Percentiles rank a stretch among this genome's conserved stretches.
Conservation (phyloP, 1,140 invertebrate genomes). For the Drosophila ercepeae region DNA sequence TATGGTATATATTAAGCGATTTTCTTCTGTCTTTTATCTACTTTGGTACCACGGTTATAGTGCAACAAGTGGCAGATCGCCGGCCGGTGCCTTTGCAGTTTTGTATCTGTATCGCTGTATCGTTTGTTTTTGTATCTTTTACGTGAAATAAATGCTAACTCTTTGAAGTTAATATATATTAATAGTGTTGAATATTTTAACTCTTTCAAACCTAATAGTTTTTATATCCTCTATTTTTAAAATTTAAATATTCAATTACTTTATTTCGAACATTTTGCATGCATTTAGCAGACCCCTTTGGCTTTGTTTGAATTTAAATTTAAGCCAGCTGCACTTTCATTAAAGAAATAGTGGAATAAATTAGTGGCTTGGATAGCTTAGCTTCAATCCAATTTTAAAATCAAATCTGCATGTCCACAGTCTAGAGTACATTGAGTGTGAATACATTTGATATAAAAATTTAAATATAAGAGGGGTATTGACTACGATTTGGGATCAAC, state of each 20-base stretch:
- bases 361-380: too few relatives aligned
- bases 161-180: too few relatives aligned
- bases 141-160: slow-evolving; percentile 13
- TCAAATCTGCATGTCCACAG: not conserved
- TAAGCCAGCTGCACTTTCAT: not conserved
- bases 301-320: not conserved
- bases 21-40: not conserved
- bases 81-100: not conserved
- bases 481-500: too few relatives aligned
- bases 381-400: not conserved
- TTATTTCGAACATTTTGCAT: too few relatives aligned
- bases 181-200: too few relatives aligned
- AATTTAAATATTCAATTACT: not conserved
- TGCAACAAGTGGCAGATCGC: slow-evolving; percentile 39
- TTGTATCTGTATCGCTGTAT: slow-evolving; percentile 4
- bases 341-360: too few relatives aligned
- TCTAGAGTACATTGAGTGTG: not conserved
- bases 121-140: slow-evolving; percentile 8
- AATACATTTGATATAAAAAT: too few relatives aligned
- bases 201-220: too few relatives aligned
- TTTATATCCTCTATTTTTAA: too few relatives aligned
- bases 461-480: too few relatives aligned
- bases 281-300: not conserved
- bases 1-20: not conserved
- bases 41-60: slow-evolving; percentile 18